Percentiles rank a stretch among this genome's conserved stretches.
phyloP scores from a whole-genome alignment of 2,797 vertebrate genomes.

The Pelodytes ibericus region DNA sequence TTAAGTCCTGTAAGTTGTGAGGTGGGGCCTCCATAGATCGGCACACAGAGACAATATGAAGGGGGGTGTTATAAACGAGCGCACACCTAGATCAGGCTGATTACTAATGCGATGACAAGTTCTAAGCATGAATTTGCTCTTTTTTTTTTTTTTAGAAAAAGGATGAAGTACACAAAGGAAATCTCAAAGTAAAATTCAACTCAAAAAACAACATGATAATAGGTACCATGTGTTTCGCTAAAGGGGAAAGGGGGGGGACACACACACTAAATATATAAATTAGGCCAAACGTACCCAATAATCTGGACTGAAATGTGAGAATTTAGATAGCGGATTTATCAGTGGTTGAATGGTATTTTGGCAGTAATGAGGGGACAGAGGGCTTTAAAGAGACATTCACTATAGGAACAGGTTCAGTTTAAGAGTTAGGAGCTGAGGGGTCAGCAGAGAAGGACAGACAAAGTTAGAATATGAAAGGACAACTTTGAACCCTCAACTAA shows the following conservation, averaged over 20 bases:
- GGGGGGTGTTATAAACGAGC: too few species aligned
- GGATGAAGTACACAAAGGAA: slow-evolving; percentile 30
- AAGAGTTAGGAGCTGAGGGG: too few species aligned
- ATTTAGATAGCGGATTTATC: background rate
- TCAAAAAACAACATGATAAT: slow-evolving; percentile 27
- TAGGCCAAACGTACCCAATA: slow-evolving; percentile 11
- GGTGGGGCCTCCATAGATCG: too few species aligned
- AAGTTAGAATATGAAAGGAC: too few species aligned
- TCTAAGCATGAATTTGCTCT: slow-evolving; percentile 16
- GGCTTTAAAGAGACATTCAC: too few species aligned
- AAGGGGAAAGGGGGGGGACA: slow-evolving; percentile 17
- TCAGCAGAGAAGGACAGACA: too few species aligned
- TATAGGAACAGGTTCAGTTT: too few species aligned
- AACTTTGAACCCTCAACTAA: too few species aligned
- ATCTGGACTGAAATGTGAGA: background rate
- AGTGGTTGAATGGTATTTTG: background rate
- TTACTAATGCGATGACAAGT: slow-evolving; percentile 16
- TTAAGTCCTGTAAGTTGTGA: too few species aligned
- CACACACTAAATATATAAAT: slow-evolving; percentile 4
- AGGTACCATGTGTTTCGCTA: slow-evolving; percentile 30
- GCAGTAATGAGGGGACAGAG: background rate
- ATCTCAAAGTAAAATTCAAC: slow-evolving; percentile 25
- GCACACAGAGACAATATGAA: too few species aligned
- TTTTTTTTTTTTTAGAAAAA: slow-evolving; percentile 27
- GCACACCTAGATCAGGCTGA: background rate